Percentiles rank a stretch among this genome's conserved stretches.
These are phyloP conservation scores for Drosophila suzukii DNA, from an alignment of 1,140 invertebrate species.

Conservation along the genomic window DNA sequence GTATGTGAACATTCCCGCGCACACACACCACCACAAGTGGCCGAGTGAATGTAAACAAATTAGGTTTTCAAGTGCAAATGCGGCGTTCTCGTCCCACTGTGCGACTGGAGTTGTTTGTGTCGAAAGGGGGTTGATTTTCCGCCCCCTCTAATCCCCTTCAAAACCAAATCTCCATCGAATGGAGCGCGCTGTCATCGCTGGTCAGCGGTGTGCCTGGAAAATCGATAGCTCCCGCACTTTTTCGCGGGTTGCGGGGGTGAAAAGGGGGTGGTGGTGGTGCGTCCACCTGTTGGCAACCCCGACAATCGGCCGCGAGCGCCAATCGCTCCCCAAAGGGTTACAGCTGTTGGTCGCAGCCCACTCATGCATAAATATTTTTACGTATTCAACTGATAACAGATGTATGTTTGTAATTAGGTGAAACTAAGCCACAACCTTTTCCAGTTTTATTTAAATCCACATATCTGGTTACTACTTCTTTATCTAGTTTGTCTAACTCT, in stretches of 20 bases:
- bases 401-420: neutral
- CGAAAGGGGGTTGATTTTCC: constrained; percentile 1
- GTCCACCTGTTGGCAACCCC: constrained; percentile 69
- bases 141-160: neutral
- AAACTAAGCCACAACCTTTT: too few species aligned
- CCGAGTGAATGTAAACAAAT: constrained; percentile 70
- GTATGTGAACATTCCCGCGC: constrained; percentile 12
- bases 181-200: constrained; percentile 31
- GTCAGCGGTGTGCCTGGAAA: constrained; percentile 50
- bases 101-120: constrained; percentile 28
- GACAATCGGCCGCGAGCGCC: constrained; percentile 18
- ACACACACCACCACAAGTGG: constrained; percentile 12
- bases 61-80: constrained; percentile 53
- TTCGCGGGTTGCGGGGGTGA: neutral
- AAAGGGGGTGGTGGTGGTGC: constrained; percentile 22
- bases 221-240: constrained; percentile 55
- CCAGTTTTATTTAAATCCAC: too few species aligned
- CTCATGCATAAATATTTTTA: neutral
- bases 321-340: constrained; percentile 39
- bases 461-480: too few species aligned
- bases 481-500: too few species aligned
- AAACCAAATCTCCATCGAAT: constrained; percentile 4
- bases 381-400: constrained; percentile 1
- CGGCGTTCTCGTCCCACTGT: constrained; percentile 50
- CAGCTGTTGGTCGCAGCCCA: constrained; percentile 33